These are phyloP conservation scores for Vulpes ferrilata DNA, from an alignment of 2,113 vertebrate species.

Conservation along the genomic window DNA sequence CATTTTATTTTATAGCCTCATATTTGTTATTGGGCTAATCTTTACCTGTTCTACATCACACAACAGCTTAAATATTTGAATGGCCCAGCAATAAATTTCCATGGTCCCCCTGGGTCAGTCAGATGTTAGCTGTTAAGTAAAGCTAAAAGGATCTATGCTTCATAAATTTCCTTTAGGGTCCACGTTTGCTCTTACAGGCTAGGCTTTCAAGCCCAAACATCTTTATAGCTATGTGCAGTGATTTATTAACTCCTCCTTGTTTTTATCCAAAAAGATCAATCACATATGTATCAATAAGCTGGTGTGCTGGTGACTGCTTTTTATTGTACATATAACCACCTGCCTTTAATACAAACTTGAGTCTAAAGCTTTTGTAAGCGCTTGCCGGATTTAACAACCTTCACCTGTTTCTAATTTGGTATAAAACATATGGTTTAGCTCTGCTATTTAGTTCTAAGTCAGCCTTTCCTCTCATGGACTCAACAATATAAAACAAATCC, in stretches of 20 bases:
- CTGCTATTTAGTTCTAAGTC: constrained; percentile 88
- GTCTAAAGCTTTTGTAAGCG: constrained; percentile 88
- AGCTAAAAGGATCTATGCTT: constrained; percentile 87
- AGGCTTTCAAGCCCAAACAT: constrained; percentile 85
- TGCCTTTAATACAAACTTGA: constrained; percentile 88
- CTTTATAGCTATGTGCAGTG: constrained; percentile 84
- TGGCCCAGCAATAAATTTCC: constrained; percentile 82
- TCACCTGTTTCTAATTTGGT: constrained; percentile 94
- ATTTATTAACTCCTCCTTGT: constrained; percentile 86
- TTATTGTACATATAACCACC: constrained; percentile 85
- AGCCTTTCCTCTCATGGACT: constrained; percentile 83
- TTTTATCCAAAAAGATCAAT: constrained; percentile 85
- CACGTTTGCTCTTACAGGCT: constrained; percentile 83
- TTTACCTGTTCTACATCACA: constrained; percentile 81
- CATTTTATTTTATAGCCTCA: constrained; percentile 79
- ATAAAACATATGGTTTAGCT: constrained; percentile 92
- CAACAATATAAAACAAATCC: constrained; percentile 80
- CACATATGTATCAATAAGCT: constrained; percentile 83
- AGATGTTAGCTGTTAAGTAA: constrained; percentile 89
- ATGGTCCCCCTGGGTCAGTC: constrained; percentile 78
- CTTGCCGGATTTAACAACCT: constrained; percentile 88
- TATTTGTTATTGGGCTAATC: constrained; percentile 83
- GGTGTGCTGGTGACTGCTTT: constrained; percentile 84
- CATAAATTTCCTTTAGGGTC: constrained; percentile 85
- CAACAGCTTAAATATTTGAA: constrained; percentile 82